Evolutionary conservation across 37 sponge, comb jelly and placozoan species (phyloP).

Genomic region (Chondrosia reniformis): DNA sequence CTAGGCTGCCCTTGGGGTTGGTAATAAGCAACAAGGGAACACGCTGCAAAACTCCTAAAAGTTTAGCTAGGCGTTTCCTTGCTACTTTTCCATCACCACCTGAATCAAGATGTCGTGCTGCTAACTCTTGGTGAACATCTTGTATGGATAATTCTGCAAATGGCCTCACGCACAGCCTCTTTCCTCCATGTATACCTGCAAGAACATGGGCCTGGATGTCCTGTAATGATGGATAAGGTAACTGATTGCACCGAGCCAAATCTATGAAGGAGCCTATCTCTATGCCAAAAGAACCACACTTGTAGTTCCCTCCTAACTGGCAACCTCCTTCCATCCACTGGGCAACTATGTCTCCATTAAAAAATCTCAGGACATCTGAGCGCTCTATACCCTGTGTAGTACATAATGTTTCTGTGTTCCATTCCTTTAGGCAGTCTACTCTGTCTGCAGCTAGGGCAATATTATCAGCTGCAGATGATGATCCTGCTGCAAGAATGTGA

Average conservation of each 20-base stretch:
- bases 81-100: background rate
- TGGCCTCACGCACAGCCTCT: conserved; percentile 9
- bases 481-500: conserved; percentile 25
- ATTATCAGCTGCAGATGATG: conserved; percentile 27
- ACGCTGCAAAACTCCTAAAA: background rate
- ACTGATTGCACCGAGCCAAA: conserved; percentile 2
- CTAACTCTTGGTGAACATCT: conserved; percentile 4
- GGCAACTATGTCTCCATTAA: conserved; percentile 25
- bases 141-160: background rate
- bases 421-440: conserved; percentile 24
- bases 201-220: conserved; percentile 23
- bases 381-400: background rate
- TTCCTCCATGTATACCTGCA: conserved; percentile 15
- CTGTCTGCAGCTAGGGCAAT: conserved; percentile 28
- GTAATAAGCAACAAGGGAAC: background rate
- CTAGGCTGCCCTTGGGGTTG: background rate
- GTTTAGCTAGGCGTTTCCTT: background rate
- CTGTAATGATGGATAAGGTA: background rate
- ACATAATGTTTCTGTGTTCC: background rate
- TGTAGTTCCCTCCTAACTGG: conserved; percentile 27
- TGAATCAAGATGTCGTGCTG: background rate
- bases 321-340: conserved; percentile 32
- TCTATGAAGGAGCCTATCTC: conserved; percentile 1
- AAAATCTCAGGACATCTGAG: conserved; percentile 14
- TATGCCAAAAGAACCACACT: conserved; percentile 34